Conservation (phyloP, 2,888 invertebrate species). For the Endomychus coccineus region DNA sequence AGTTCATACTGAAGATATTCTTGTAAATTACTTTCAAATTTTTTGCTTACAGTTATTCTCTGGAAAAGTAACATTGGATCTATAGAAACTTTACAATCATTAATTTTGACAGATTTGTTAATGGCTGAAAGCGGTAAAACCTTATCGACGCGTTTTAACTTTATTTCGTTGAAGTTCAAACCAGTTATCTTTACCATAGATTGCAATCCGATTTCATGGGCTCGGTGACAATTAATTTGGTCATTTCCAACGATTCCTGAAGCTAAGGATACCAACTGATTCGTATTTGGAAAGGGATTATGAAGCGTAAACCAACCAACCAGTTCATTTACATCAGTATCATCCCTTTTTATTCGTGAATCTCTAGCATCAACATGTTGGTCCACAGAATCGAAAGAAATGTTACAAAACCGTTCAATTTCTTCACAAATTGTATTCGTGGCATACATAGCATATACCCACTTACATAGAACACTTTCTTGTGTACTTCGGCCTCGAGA, state of each 20-base stretch:
- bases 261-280: slow-evolving; percentile 24
- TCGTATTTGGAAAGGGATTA: slow-evolving; percentile 21
- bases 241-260: slow-evolving; percentile 28
- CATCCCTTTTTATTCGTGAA: slow-evolving; percentile 23
- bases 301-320: slow-evolving; percentile 21
- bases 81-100: slow-evolving; percentile 20
- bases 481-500: slow-evolving; percentile 21
- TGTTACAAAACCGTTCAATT: slow-evolving; percentile 22
- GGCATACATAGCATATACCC: slow-evolving; percentile 25
- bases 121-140: slow-evolving; percentile 22
- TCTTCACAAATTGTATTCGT: slow-evolving; percentile 30
- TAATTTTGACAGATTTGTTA: slow-evolving; percentile 20
- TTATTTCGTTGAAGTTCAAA: slow-evolving; percentile 22
- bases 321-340: slow-evolving; percentile 23
- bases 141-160: slow-evolving; percentile 28
- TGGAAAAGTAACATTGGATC: slow-evolving; percentile 17
- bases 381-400: slow-evolving; percentile 19
- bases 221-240: slow-evolving; percentile 28
- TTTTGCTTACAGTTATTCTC: slow-evolving; percentile 1
- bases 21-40: slow-evolving; percentile 19
- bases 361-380: slow-evolving; percentile 23
- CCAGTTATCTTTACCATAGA: slow-evolving; percentile 21
- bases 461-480: slow-evolving; percentile 28
- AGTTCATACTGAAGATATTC: slow-evolving; percentile 23
- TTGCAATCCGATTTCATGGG: slow-evolving; percentile 14